Base-by-base conservation (phyloP, 1,140 invertebrate genomes). In the Oreohelix idahoensis region DNA sequence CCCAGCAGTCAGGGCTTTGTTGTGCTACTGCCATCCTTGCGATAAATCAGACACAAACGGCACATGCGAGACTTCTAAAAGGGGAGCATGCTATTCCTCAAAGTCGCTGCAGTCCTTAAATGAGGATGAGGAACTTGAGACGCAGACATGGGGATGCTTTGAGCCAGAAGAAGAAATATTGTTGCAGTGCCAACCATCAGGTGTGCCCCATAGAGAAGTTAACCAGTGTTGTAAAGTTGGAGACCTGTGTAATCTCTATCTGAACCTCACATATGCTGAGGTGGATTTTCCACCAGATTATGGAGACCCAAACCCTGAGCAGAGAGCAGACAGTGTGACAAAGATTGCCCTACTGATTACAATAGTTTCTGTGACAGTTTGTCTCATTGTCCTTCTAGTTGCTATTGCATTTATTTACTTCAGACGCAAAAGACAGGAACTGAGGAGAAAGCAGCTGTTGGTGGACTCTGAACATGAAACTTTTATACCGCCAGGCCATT, bases 331-430 rank as follows among this genome's bases (percentile, higher is more conserved):
- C 84, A 93, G 90, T 88, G 88, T 95, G 8, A 94, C 95, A 13
- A 93, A 95, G 74, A 94, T 96, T 42, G 94, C 94, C 35, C 91
- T 96, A 4, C 91, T 95, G 0, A 93, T 94, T 49, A 11, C 10
- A 8, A 49, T 49, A 49, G 53, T 58, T 17, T 95, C 95, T 0
- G 90, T 96, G 0, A 94, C 95, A 0, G 91, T 96, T 13, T 95
- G 94, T 85, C 89, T 96, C 35, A 93, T 95, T 39, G 90, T 95
- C 1, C 94, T 95, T 75, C 92, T 95, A 42, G 87, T 93, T 29
- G 91, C 95, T 23, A 86, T 92, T n/a, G 88, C 88, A 17, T 86
- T 86, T 86, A 81, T 92, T 23, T 92, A 90, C 87, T 79, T 91
- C 63, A 87, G 88, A 87, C 94, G 92, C 88, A 91, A 90, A 74